Base-by-base conservation (phyloP, 2,888 invertebrate species). In the Hipparchia semele region DNA sequence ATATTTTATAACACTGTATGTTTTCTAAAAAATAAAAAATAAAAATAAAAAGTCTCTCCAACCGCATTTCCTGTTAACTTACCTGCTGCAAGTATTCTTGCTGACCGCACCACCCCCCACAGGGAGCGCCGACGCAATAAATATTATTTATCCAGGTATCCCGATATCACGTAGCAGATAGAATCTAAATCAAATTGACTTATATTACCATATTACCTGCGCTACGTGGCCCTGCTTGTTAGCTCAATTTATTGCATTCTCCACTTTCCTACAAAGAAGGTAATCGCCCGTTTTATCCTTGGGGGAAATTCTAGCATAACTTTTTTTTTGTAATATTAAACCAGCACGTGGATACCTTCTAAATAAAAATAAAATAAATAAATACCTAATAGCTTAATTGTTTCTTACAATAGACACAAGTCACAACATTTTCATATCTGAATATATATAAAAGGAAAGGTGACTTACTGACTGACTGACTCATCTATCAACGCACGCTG, bases 101-200 rank as follows among this genome's bases (percentile, higher is more conserved):
- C 9, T 61, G 61, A 61, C 45, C 45, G 6, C 46, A 10, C 60
- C 5, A 12, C 8, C 39, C 12, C 6, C 61, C 46, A n/a, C 45
- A 45, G 12, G 6, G 61, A 46, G 45, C 51, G 33, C 5, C 10
- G 56, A 39, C 8, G 10, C 46, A 58, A 67, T 58, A 23, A 56
- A 56, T 67, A 58, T 67, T 58, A 67, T 58, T 68, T 68, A 68
- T 33, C 46, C 59, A 74, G 64, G 58, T 33, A 45, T 54, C n/a
- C 62, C 39, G 61, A 72, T 67, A 70, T 70, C 67, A 62, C 61
- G 51, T 72, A 66, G 69, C 54, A n/a, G 69, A 62, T 67, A 67
- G 53, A 61, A 69, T 69, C 70, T 75, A 75, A 75, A 77, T 76
- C 76, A 76, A 74, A 77, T 75, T 73, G 76, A 76, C 74, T 71